Conservation (phyloP, 2,797 vertebrate genomes). For the Oophaga sylvatica region DNA sequence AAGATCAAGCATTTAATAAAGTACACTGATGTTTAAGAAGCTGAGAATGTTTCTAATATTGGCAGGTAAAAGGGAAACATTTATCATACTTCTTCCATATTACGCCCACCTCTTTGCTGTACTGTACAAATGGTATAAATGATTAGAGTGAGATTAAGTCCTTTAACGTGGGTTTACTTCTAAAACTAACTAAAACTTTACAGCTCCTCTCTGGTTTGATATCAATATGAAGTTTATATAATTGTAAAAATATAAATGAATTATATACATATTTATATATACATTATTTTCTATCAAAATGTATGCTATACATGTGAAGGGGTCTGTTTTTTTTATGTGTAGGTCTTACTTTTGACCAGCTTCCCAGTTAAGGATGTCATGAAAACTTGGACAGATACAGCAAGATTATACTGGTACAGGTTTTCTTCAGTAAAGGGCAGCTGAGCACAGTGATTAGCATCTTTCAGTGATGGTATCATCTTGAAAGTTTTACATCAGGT, state of each 20-base stretch:
- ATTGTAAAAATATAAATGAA: not conserved
- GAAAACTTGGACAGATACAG: too few species aligned
- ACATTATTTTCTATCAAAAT: not conserved
- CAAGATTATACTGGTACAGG: too few species aligned
- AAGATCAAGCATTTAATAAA: constrained; percentile 41
- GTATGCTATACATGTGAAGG: not conserved
- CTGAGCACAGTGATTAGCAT: too few species aligned
- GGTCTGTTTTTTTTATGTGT: too few species aligned
- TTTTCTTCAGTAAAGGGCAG: too few species aligned
- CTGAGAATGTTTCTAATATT: constrained; percentile 21
- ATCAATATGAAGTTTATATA: not conserved
- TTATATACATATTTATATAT: not conserved
- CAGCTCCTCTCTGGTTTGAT: not conserved
- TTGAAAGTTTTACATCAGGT: too few species aligned
- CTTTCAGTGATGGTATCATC: too few species aligned
- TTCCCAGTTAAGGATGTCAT: too few species aligned
- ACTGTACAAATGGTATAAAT: constrained; percentile 17
- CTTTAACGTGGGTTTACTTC: constrained; percentile 34
- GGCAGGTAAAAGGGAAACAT: constrained; percentile 30
- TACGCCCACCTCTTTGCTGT: constrained; percentile 23
- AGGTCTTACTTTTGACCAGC: too few species aligned
- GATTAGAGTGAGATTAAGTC: constrained; percentile 13
- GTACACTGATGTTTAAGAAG: constrained; percentile 3
- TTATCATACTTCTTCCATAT: constrained; percentile 34
- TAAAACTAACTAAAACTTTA: constrained; percentile 10